Evolutionary conservation across 2,888 invertebrate species (phyloP), one percentile per base, ranked within the genome.

Genomic region (Heliconius erato): DNA sequence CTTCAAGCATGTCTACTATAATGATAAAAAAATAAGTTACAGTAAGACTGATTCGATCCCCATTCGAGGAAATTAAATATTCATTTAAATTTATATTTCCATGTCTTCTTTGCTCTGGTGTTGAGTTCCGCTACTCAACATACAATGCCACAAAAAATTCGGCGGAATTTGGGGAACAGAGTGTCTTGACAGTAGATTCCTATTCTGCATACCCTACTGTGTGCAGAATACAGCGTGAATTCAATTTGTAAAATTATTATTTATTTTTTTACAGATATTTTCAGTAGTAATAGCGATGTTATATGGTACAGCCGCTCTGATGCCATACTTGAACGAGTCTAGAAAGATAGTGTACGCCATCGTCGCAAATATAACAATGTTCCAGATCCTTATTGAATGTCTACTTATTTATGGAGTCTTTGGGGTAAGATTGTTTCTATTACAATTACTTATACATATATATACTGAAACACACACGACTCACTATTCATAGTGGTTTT

Each of bases 391-490:
- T 12, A 88, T 91, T 35, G 91, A 91, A 1, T 88, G 89, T n/a
- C 80, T 93, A 11, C 90, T 94, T 19, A 87, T 92, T 59, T 91
- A 90, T 74, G 94, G 93, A 2, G 89, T 91, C 3, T 94, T 91
- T 82, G 86, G 88, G 90, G 94, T 94, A 81, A 87, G 83, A 49
- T 54, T 19, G n/a, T 3, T 65, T 32, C 16, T 40, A 28, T 19
- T 67, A 67, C 6, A 23, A 26, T 5, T 1, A 28, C 32, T 40
- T 0, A 40, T 40, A 9, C 11, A 11, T 11, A 9, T 9, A 11
- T 40, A 49, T 49, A 49, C 14, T 49, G 14, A 49, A 14, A 44
- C n/a, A 44, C 44, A 44, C 14, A 12, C 12, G 11, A 44, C 4
- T 14, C 44, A 44, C 3, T 14, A 44, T 1, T 1, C 14, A 0